Evolutionary conservation across 2,888 invertebrate genomes (phyloP), one percentile per base, ranked within the genome.

Genomic region (Pyrrhosoma nymphula): DNA sequence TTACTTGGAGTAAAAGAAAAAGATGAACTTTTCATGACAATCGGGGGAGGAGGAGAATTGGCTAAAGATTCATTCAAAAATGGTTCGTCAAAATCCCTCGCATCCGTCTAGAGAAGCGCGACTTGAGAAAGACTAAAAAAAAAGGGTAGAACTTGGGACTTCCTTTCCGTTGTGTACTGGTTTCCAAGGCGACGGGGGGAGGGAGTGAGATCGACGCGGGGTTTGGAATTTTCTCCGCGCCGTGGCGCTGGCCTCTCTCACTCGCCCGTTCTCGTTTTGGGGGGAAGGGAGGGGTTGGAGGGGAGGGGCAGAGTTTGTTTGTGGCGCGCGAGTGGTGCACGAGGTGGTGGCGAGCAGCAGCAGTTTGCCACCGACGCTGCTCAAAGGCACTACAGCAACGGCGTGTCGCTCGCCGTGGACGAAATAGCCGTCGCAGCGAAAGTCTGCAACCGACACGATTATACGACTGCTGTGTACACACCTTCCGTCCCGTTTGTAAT

Each of bases 211-310:
- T 8, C 10, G 56, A 56, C 12, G 26, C 10, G 12, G 63, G 39
- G 93, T 93, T 35, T 93, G n/a, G 18, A 63, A 93, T 93, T 93
- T 56, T 69, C 93, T 39, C 93, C 93, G 93, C 47, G n/a, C 60
- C 47, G 93, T 20, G 47, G 93, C 93, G 93, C 93, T 93, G 93
- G 10, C 23, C 93, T 93, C 63, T 47, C 93, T 93, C 39, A 16
- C 63, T 10, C 93, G 14, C 82, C 82, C 82, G 35, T 82, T 82
- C 69, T 30, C 30, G 82, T 82, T 82, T 82, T n/a, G 69, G n/a
- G 10, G 20, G n/a, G n/a, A 23, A 1, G 69, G 60, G 60, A 14
- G 16, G 12, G 60, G 60, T 47, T 47, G 47, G 47, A n/a, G n/a
- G 69, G 60, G 60, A 14, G 16, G 12, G 60, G 60, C 8, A 4